Evolutionary conservation across 2,888 invertebrate genomes (phyloP).

Genomic region (Spodoptera littoralis): DNA sequence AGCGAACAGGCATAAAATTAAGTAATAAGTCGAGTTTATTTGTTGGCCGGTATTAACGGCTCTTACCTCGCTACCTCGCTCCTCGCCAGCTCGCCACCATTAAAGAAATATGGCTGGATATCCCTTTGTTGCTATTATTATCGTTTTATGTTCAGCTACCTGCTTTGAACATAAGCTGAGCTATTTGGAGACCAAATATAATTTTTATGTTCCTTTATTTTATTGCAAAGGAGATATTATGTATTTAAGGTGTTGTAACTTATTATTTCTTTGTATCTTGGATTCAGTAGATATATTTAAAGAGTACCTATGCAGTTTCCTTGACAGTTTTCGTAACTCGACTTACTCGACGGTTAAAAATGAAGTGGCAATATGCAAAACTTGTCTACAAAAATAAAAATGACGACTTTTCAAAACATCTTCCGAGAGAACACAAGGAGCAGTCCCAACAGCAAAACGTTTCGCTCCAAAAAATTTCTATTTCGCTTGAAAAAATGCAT

Average conservation of each 20-base stretch:
- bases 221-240: too few species aligned
- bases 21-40: conserved; percentile 53
- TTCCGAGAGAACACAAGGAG: not conserved
- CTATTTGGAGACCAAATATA: too few species aligned
- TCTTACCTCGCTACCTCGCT: conserved; percentile 19
- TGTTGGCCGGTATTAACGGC: conserved; percentile 49
- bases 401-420: too few species aligned
- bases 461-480: conserved; percentile 38
- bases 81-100: conserved; percentile 2
- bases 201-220: too few species aligned
- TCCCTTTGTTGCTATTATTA: conserved; percentile 13
- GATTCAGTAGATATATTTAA: too few species aligned
- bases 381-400: too few species aligned
- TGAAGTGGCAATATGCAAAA: too few species aligned
- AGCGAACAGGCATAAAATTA: conserved; percentile 53
- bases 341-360: too few species aligned
- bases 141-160: conserved; percentile 15
- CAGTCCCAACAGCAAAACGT: conserved; percentile 10
- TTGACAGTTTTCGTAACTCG: too few species aligned
- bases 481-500: conserved; percentile 44
- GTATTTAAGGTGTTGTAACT: too few species aligned
- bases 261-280: too few species aligned
- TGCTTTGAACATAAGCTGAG: conserved; percentile 3
- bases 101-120: conserved; percentile 31
- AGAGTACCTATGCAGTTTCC: too few species aligned